A percentile compares a stretch with the other conserved stretches of the same genome.
Conservation (phyloP, 2,888 invertebrate genomes). For the Alsophila aescularia region DNA sequence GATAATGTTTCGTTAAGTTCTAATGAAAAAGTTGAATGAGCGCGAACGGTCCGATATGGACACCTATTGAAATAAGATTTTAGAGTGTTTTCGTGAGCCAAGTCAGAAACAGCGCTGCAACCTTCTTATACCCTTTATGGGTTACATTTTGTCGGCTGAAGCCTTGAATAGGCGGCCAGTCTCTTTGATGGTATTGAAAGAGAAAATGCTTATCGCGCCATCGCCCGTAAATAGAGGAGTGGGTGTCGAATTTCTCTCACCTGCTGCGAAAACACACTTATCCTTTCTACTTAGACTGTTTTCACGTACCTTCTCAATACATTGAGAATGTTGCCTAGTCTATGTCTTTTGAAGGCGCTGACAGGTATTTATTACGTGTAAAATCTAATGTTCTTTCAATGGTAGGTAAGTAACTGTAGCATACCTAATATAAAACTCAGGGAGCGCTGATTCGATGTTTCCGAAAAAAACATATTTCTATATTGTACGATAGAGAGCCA, state of each 20-base stretch:
- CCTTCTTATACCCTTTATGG: conserved; percentile 71
- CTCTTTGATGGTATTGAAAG: conserved; percentile 81
- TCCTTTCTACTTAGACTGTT: conserved; percentile 78
- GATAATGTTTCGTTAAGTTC: conserved; percentile 65
- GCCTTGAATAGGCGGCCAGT: conserved; percentile 76
- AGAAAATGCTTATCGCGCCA: conserved; percentile 81
- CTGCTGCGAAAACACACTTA: conserved; percentile 78
- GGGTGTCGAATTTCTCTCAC: conserved; percentile 79
- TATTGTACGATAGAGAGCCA: conserved; percentile 13
- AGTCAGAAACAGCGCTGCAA: conserved; percentile 65
- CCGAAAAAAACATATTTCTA: conserved; percentile 8
- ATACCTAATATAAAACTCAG: conserved; percentile 8
- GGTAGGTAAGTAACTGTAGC: neutral
- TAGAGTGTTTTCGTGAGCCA: conserved; percentile 56
- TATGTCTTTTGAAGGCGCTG: conserved; percentile 61
- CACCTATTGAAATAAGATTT: conserved; percentile 56
- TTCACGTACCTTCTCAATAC: conserved; percentile 70
- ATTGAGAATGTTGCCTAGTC: conserved; percentile 65
- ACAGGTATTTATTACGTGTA: conserved; percentile 49
- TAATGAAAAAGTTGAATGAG: conserved; percentile 57
- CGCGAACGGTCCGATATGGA: conserved; percentile 39
- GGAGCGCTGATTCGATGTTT: neutral
- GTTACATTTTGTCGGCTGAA: conserved; percentile 71
- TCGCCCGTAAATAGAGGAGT: conserved; percentile 78
- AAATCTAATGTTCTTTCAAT: conserved; percentile 18